Evolutionary conservation across 1,140 invertebrate genomes (phyloP).

Genomic region (Drosophila sechellia): DNA sequence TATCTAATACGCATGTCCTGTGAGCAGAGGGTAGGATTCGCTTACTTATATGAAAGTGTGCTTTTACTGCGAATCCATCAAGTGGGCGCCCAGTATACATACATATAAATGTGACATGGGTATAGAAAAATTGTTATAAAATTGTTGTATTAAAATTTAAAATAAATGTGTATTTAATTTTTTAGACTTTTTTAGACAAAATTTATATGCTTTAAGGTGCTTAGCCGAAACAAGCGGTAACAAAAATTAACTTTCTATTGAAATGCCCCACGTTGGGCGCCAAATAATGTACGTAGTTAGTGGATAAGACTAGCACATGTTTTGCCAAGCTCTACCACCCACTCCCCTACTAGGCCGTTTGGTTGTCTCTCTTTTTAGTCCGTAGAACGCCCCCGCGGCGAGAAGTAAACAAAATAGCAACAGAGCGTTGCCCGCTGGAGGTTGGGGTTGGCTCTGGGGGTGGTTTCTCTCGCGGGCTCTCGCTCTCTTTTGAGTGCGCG

Average conservation of each 20-base stretch:
- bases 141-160: neutral
- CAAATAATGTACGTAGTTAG: neutral
- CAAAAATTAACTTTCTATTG: neutral
- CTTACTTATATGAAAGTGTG: constrained; percentile 3
- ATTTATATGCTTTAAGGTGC: too few relatives aligned
- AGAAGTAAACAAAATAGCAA: constrained; percentile 82
- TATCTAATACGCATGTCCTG: constrained; percentile 50
- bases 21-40: constrained; percentile 46
- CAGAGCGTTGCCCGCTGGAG: constrained; percentile 61
- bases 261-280: neutral
- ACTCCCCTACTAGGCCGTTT: neutral
- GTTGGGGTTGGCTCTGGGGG: constrained; percentile 41
- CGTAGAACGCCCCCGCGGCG: constrained; percentile 51
- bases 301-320: constrained; percentile 27
- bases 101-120: constrained; percentile 35
- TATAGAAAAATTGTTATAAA: constrained; percentile 1
- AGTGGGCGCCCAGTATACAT: constrained; percentile 73
- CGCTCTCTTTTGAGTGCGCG: constrained; percentile 24
- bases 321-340: constrained; percentile 8
- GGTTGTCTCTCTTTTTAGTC: constrained; percentile 12
- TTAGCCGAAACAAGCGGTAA: constrained; percentile 7
- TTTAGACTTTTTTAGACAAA: too few relatives aligned
- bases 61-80: constrained; percentile 61
- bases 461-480: constrained; percentile 47
- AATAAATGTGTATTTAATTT: neutral